Evolutionary conservation across 92 coral and sea anemone species (phyloP), one percentile per base, ranked within the genome.

Genomic region (Palythoa heliodiscus): DNA sequence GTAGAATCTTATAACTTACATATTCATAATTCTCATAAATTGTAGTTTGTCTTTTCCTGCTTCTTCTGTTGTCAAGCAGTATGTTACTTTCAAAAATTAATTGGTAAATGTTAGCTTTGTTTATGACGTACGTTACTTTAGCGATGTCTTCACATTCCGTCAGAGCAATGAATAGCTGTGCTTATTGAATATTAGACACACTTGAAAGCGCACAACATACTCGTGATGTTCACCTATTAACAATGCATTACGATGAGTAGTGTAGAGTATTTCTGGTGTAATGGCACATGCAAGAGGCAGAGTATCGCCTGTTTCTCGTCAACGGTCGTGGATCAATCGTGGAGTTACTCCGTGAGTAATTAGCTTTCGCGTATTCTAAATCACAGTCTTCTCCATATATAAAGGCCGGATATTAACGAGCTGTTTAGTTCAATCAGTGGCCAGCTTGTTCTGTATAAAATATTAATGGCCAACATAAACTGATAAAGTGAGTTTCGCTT

Each of bases 111-210:
- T 80, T 80, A 47, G 84, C 84, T 47, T 80, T 67, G 23, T 80
- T 14, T 48, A 17, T 66, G 84, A 80, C 84, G 70, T 80, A n/a
- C 63, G 40, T 79, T 37, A 16, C 61, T 78, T 19, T 37, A 16
- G 57, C 16, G 14, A 69, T 37, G 64, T 15, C 17, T 19, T 29
- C 1, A 29, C 50, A 25, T 15, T 76, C 35, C 64, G 82, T 53
- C 47, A 63, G 39, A 69, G 43, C 47, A 13, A 29, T 76, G 84
- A 63, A 63, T 67, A 40, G 15, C 84, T 40, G 23, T 15, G 73
- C 40, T 80, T 80, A 80, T 47, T 52, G 84, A 48, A 80, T 80
- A 39, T 80, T 80, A 80, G 84, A 64, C 48, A 80, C 84, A 67
- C 74, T 39, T 66, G 63, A 67, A 23, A 80, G 73, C 84, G 9